These are phyloP conservation scores for Limosa lapponica DNA, from an alignment of 2,797 vertebrate species.

Conservation along the genomic window DNA sequence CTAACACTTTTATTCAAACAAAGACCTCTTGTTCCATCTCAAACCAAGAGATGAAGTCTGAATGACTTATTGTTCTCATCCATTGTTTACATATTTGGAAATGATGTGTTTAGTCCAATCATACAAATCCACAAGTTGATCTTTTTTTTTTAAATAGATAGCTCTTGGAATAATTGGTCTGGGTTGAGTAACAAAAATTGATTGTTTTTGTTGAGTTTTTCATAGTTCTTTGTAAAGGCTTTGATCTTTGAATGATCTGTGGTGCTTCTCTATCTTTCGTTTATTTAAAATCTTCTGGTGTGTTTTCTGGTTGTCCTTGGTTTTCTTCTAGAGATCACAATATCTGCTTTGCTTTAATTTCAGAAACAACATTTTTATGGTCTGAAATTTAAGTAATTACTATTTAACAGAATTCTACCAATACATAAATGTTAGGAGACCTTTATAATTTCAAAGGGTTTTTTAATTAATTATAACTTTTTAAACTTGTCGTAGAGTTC, in stretches of 20 bases:
- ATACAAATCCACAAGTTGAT: background rate
- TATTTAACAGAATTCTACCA: background rate
- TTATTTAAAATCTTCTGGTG: background rate
- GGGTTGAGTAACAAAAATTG: background rate
- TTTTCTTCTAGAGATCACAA: background rate
- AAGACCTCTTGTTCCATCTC: slow-evolving; percentile 41
- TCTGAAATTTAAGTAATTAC: background rate
- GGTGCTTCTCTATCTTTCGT: slow-evolving; percentile 1
- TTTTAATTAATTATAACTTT: background rate
- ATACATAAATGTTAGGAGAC: background rate
- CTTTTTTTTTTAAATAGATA: background rate
- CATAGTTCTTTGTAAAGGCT: background rate
- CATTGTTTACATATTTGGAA: slow-evolving; percentile 42
- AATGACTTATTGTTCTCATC: slow-evolving; percentile 56
- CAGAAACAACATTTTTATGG: background rate
- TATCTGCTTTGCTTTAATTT: background rate
- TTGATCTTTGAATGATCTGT: background rate
- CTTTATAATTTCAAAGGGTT: background rate
- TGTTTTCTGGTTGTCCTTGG: background rate
- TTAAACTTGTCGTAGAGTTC: background rate
- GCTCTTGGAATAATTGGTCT: background rate
- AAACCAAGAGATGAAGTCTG: slow-evolving; percentile 19
- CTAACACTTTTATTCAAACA: slow-evolving; percentile 11
- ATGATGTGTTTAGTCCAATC: slow-evolving; percentile 20
- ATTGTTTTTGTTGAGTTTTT: background rate